These are phyloP conservation scores for Cordilura impudica DNA, from an alignment of 2,888 invertebrate species.

Conservation along the genomic window DNA sequence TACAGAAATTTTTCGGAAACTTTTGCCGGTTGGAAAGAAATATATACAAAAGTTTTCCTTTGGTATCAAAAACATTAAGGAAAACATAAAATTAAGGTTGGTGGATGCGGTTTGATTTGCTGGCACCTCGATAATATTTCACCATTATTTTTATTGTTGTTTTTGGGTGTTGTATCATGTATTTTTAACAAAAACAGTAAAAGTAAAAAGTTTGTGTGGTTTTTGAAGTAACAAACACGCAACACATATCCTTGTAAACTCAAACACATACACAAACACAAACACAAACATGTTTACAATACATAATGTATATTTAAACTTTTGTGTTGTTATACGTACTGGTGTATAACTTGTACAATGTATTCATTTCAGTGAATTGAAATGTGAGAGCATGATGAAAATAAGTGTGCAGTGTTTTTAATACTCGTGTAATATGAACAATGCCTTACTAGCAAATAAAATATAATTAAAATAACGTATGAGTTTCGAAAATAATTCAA, in stretches of 20 bases:
- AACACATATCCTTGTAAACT: background rate
- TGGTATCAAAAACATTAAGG: background rate
- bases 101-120: slow-evolving; percentile 53
- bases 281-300: no score
- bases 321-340: background rate
- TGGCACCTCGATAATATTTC: slow-evolving; percentile 40
- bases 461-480: no score
- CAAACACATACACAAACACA: background rate
- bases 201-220: slow-evolving; percentile 37
- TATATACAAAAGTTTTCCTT: slow-evolving; percentile 1
- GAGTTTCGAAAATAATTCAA: no score
- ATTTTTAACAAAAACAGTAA: slow-evolving; percentile 14
- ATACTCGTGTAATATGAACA: no score
- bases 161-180: background rate
- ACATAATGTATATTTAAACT: background rate
- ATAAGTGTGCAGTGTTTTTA: no score
- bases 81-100: background rate
- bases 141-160: slow-evolving; percentile 18
- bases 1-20: background rate
- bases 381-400: background rate
- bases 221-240: slow-evolving; percentile 32
- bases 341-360: slow-evolving; percentile 2
- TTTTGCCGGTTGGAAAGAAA: background rate
- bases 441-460: no score
- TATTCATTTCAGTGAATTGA: background rate